phyloP scores from a whole-genome alignment of 2,113 vertebrate genomes.

The Nothoprocta perdicaria region DNA sequence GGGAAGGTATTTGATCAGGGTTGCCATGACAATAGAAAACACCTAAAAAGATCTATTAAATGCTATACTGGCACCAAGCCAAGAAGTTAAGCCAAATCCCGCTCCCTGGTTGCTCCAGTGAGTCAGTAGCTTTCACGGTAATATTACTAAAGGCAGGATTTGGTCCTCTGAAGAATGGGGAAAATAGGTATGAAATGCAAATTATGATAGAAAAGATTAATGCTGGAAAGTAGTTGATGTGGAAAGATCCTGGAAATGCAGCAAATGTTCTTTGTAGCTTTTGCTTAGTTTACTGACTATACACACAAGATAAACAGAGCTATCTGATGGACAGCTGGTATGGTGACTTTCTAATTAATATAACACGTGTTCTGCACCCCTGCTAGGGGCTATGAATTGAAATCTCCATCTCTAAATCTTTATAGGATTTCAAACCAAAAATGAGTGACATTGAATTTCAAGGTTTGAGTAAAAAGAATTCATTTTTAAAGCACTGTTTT shows the following conservation, averaged over 20 bases:
- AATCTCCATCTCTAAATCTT: conserved; percentile 21
- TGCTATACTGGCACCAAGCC: conserved; percentile 35
- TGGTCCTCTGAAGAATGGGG: conserved; percentile 22
- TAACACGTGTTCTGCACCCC: not conserved
- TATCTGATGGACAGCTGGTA: not conserved
- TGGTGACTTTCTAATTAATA: not conserved
- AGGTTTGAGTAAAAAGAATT: not conserved
- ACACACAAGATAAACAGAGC: not conserved
- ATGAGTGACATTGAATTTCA: conserved; percentile 18
- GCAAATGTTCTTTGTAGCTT: conserved; percentile 13
- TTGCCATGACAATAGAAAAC: conserved; percentile 78
- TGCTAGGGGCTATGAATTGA: not conserved
- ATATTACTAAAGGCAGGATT: conserved; percentile 22
- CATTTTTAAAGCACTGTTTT: conserved; percentile 4
- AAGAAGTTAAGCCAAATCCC: conserved; percentile 50
- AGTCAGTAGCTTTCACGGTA: conserved; percentile 22
- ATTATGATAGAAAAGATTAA: conserved; percentile 32
- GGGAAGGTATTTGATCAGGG: conserved; percentile 70
- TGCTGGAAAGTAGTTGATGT: not conserved
- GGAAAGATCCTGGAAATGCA: conserved; percentile 30
- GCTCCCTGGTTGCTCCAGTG: not conserved
- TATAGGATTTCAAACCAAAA: conserved; percentile 9
- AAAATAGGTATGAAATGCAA: conserved; percentile 58
- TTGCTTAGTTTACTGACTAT: not conserved
- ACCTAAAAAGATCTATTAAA: conserved; percentile 77